These are phyloP conservation scores for Achatina immaculata DNA, from an alignment of 1,140 invertebrate genomes.

Conservation along the genomic window DNA sequence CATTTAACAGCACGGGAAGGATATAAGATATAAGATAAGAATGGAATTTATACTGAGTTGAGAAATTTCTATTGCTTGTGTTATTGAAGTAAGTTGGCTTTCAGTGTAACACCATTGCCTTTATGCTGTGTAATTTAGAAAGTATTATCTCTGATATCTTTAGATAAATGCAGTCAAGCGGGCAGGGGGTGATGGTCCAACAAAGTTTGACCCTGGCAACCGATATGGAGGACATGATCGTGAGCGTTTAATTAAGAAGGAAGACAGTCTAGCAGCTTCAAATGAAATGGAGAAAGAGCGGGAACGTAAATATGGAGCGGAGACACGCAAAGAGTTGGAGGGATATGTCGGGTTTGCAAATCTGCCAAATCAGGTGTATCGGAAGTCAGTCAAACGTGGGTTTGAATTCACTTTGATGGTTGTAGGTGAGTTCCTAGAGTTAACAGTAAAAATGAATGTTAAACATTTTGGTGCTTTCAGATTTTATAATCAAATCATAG, in stretches of 20 bases:
- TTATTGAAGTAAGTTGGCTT: too few relatives aligned
- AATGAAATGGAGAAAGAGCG: conserved; percentile 47
- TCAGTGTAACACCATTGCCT: too few relatives aligned
- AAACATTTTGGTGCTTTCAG: too few relatives aligned
- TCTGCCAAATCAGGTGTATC: conserved; percentile 97
- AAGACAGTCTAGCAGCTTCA: conserved; percentile 25
- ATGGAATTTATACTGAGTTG: too few relatives aligned
- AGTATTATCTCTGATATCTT: not conserved
- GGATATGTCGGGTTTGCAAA: conserved; percentile 95
- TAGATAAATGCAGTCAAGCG: conserved; percentile 66
- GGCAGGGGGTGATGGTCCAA: conserved; percentile 49
- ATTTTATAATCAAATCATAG: too few relatives aligned
- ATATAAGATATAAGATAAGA: too few relatives aligned
- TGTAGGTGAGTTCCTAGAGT: conserved; percentile 82
- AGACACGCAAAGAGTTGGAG: conserved; percentile 68
- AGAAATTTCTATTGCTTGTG: too few relatives aligned
- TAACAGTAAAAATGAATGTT: too few relatives aligned
- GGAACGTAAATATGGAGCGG: conserved; percentile 59
- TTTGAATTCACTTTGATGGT: conserved; percentile 99
- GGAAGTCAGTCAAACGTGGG: conserved; percentile 98
- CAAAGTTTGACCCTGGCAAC: conserved; percentile 65
- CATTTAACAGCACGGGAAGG: too few relatives aligned
- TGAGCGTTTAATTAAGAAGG: conserved; percentile 46
- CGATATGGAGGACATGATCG: conserved; percentile 52
- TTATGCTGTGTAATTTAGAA: too few relatives aligned